phyloP scores from a whole-genome alignment of 2,797 vertebrate genomes.

The Anabas testudineus region DNA sequence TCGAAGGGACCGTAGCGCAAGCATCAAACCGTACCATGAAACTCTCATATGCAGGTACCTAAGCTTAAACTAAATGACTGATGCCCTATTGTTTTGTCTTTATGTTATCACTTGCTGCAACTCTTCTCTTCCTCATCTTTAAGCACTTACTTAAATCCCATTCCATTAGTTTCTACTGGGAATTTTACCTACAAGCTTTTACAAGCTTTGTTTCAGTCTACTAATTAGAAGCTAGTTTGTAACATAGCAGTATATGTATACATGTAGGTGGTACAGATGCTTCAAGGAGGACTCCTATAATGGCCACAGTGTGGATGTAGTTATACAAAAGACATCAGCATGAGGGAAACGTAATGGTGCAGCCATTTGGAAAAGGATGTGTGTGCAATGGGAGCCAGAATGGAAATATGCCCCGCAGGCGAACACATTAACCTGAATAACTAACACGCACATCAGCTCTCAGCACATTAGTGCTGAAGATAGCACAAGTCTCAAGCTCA shows the following conservation, averaged over 20 bases:
- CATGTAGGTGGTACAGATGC: constrained; percentile 1
- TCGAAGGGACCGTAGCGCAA: constrained; percentile 93
- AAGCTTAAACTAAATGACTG: not conserved
- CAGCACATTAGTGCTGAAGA: constrained; percentile 56
- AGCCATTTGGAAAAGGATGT: constrained; percentile 64
- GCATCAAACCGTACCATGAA: constrained; percentile 92
- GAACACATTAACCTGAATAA: constrained; percentile 80
- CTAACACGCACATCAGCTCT: constrained; percentile 67
- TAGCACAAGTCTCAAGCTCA: constrained; percentile 40
- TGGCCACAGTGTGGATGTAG: constrained; percentile 35
- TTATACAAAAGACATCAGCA: constrained; percentile 53
- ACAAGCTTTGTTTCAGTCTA: constrained; percentile 1
- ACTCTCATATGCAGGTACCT: constrained; percentile 88
- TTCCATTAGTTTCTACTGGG: not conserved
- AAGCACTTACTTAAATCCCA: not conserved
- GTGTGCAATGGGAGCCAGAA: constrained; percentile 65
- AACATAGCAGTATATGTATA: not conserved
- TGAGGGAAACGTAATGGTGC: constrained; percentile 61
- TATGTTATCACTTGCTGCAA: not conserved
- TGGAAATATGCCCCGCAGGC: constrained; percentile 73
- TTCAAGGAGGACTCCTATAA: constrained; percentile 25
- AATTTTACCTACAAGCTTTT: no score
- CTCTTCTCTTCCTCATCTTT: not conserved
- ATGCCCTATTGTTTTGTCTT: not conserved
- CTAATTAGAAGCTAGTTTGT: constrained; percentile 8